Base-by-base conservation (phyloP, 53 echinoderm and acorn worm genomes). In the Stichopus horrens region DNA sequence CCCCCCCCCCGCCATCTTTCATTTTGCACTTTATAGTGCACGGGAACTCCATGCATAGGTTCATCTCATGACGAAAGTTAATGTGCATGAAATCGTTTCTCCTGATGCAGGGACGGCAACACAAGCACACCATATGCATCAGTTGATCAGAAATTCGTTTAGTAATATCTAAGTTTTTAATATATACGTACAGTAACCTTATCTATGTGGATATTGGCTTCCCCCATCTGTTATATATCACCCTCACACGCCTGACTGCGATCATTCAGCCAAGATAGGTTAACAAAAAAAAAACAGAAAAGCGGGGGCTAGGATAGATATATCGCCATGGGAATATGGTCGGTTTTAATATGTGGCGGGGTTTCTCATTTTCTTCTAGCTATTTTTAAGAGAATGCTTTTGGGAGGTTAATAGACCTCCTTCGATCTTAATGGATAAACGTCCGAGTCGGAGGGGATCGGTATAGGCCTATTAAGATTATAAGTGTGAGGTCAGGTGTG, bases 51-150 rank as follows among this genome's bases (percentile, higher is more conserved):
- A 23, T 76, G 76, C 60, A 60, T 76, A 18, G 21, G 2, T 23
- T 37, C 13, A 21, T 54, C 77, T 13, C 19, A 18, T 18, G 71
- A 6, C 18, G 16, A 81, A 1, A 56, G n/a, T 53, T 81, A 81
- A 81, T 81, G 81, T 9, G 20, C 81, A 58, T 81, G 81, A 81
- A 81, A 81, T 81, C 81, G 58, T 22, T 81, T 81, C 22, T 81
- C 81, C 19, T 18, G 55, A 81, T 57, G 21, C 1, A n/a, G 16
- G 81, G n/a, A 56, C 8, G 56, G 58, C 7, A 58, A 81, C 18
- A 23, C 57, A 57, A 21, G 19, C 81, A 37, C 37, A 37, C 37
- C 37, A 37, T 2, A 56, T 58, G 81, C 81, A 58, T 81, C 14
- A 81, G 58, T 21, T 81, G 58, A 21, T 54, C 53, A 81, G 57